phyloP scores from a whole-genome alignment of 2,797 vertebrate genomes.

The Netta rufina region DNA sequence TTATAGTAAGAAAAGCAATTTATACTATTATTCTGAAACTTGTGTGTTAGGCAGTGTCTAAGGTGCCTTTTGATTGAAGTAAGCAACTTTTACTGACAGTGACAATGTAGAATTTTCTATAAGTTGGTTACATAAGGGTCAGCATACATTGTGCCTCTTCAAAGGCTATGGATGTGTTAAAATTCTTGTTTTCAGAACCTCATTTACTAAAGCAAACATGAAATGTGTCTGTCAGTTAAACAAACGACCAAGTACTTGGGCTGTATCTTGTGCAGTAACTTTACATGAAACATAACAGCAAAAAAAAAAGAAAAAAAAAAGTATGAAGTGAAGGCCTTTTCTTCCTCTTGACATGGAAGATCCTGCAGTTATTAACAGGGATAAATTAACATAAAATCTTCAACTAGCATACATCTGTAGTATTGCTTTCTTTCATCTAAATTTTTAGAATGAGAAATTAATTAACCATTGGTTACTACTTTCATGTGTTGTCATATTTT shows the following conservation, averaged over 20 bases:
- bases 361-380: slow-evolving; percentile 2
- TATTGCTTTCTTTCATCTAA: slow-evolving; percentile 4
- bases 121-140: neutral
- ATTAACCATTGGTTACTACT: neutral
- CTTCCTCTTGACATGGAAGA: neutral
- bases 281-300: neutral
- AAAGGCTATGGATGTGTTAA: neutral
- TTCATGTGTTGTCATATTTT: neutral
- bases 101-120: neutral
- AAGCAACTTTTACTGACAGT: neutral
- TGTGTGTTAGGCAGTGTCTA: neutral
- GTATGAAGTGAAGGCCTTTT: neutral
- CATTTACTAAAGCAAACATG: neutral
- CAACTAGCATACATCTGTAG: neutral
- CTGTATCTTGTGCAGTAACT: neutral
- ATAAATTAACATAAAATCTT: slow-evolving; percentile 9
- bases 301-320: neutral
- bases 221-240: neutral
- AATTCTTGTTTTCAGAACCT: neutral
- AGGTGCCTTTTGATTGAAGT: neutral
- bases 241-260: neutral
- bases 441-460: neutral
- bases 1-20: neutral
- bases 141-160: rapidly evolving
- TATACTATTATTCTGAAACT: neutral